Evolutionary conservation across 1,140 invertebrate genomes (phyloP), one percentile per base, ranked within the genome.

Genomic region (Zaprionus taronus): DNA sequence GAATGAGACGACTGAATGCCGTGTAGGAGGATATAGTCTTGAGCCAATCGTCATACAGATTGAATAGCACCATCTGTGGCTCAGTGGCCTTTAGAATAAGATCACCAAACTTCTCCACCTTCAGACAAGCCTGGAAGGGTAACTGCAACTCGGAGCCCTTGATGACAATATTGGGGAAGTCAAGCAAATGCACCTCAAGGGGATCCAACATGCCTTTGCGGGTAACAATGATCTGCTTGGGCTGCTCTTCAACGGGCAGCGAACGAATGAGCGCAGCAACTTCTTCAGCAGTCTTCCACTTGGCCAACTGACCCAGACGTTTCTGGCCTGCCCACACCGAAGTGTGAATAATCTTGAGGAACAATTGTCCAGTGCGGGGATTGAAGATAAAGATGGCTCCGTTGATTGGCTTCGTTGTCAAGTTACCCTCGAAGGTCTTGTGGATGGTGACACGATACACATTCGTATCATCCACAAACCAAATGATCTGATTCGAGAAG

Each of bases 241-340:
- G 99, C 93, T 99, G 99, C 95, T 99, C 99, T 94, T 99, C 99
- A 12, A 99, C 99, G 0, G 99, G 99, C 44, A 99, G 93, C 0
- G 99, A 99, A 57, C 99, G 95, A 96, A 99, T 99, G 58, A 99
- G 94, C 55, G 99, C 99, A 5, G 99, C 99, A 15, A 99, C 99
- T 97, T 99, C 99, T 94, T 99, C 99, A 58, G 99, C 99, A 7
- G 99, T 99, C 94, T 99, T 99, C 99, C 99, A 99, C 94, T 99
- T 99, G 2, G 99, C 99, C 92, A 99, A 94, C 94, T 98, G 93
- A 84, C 97, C 97, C 20, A 98, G 94, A 97, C 97, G 97, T 93
- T 98, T 98, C 92, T 98, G 97, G 55, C 99, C 99, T 14, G 99
- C 99, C 99, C 99, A 99, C 28, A 99, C 99, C 36, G 98, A 99